phyloP scores from a whole-genome alignment of 2,113 vertebrate species.

The Paratilapia polleni region DNA sequence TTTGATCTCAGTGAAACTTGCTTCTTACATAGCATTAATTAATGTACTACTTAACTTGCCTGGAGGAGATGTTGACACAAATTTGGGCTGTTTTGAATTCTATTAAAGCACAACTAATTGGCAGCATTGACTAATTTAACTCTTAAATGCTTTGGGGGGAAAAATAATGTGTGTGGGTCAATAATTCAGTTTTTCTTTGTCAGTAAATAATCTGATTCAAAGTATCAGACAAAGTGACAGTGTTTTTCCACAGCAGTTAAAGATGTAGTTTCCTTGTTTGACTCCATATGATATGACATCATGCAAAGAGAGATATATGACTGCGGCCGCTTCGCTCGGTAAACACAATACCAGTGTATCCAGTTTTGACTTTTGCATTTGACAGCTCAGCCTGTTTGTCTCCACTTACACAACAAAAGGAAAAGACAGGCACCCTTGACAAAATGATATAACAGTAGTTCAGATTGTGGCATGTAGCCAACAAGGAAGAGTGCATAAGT shows the following conservation, averaged over 20 bases:
- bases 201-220: not conserved
- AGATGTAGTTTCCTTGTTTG: slow-evolving; percentile 14
- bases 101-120: not conserved
- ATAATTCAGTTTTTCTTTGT: not conserved
- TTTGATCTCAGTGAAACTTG: slow-evolving; percentile 42
- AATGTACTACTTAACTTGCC: not conserved
- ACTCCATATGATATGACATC: slow-evolving; percentile 52
- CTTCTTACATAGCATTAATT: slow-evolving; percentile 9
- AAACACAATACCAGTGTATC: slow-evolving; percentile 69
- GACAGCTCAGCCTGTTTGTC: slow-evolving; percentile 46
- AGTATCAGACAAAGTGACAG: not conserved
- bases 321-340: not conserved
- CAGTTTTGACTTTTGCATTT: slow-evolving; percentile 60
- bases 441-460: slow-evolving; percentile 54
- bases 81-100: not conserved
- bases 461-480: slow-evolving; percentile 50
- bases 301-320: slow-evolving; percentile 30
- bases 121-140: not conserved
- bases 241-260: slow-evolving; percentile 31
- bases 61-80: not conserved
- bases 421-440: slow-evolving; percentile 16
- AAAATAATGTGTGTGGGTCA: not conserved
- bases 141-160: not conserved
- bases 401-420: slow-evolving; percentile 56
- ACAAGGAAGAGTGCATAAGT: slow-evolving; percentile 39